Percentiles rank a stretch among this genome's conserved stretches.
Conservation (phyloP, 2,113 vertebrate species). For the Trichomycterus rosablanca region DNA sequence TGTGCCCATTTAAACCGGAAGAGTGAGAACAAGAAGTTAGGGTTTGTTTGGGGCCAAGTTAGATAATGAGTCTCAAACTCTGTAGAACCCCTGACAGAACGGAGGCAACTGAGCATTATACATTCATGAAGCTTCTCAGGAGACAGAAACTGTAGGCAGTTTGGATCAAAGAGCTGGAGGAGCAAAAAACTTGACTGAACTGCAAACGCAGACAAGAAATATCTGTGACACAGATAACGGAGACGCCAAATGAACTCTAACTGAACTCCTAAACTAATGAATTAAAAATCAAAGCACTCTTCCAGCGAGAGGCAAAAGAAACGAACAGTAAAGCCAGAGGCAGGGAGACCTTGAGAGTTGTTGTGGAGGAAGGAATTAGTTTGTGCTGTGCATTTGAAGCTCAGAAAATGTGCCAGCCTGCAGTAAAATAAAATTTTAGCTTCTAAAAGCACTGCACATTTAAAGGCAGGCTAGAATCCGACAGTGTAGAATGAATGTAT, state of each 20-base stretch:
- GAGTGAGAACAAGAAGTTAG: background rate
- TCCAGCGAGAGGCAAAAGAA: constrained; percentile 39
- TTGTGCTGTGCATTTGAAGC: constrained; percentile 12
- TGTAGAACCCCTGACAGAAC: no score
- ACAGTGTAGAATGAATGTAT: background rate
- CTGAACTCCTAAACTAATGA: constrained; percentile 57
- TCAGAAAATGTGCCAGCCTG: background rate
- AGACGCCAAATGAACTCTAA: constrained; percentile 46
- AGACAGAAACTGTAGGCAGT: background rate
- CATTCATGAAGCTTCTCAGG: constrained; percentile 3
- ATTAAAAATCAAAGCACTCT: constrained; percentile 62
- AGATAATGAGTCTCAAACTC: no score
- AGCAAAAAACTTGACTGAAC: background rate
- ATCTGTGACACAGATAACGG: constrained; percentile 3
- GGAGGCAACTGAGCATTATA: background rate
- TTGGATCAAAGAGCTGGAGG: constrained; percentile 2
- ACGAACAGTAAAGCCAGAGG: constrained; percentile 47
- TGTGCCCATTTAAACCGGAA: background rate
- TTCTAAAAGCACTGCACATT: background rate
- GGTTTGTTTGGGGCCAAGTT: no score
- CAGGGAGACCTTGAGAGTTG: constrained; percentile 45
- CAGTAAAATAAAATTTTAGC: background rate
- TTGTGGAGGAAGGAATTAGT: constrained; percentile 6
- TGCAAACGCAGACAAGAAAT: constrained; percentile 30
- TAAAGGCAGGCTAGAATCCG: background rate